phyloP scores from a whole-genome alignment of 30 jellyfish, hydroid and myxozoan species.

The Chrysaora quinquecirrha region DNA sequence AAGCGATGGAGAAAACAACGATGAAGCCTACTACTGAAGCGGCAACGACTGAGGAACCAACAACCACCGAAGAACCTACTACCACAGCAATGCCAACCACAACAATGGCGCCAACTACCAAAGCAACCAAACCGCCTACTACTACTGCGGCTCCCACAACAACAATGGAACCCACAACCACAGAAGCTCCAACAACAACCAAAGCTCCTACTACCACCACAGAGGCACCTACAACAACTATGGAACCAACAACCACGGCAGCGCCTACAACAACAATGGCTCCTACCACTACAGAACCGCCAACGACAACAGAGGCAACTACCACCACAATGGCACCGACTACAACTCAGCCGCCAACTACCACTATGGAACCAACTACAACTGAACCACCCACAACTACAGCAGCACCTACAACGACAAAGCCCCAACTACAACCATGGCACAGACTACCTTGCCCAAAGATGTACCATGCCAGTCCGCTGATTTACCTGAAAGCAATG shows the following conservation, averaged over 20 bases:
- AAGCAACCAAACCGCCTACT: constrained; percentile 3
- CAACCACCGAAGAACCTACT: constrained; percentile 27
- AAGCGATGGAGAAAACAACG: neutral
- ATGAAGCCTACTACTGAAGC: neutral
- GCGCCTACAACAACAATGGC: constrained; percentile 52
- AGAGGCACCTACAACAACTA: constrained; percentile 52
- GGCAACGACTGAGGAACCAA: constrained; percentile 15
- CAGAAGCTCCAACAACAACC: constrained; percentile 28
- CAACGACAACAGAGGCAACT: constrained; percentile 19
- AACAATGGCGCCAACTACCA: constrained; percentile 5
- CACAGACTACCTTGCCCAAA: constrained; percentile 59
- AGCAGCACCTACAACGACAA: constrained; percentile 56
- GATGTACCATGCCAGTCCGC: constrained; percentile 45
- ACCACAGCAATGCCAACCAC: constrained; percentile 34
- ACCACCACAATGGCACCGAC: constrained; percentile 51
- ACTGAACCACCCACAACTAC: constrained; percentile 56
- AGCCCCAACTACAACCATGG: constrained; percentile 64
- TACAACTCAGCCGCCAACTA: constrained; percentile 39
- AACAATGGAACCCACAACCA: constrained; percentile 25
- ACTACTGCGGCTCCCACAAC: constrained; percentile 30
- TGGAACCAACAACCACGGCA: constrained; percentile 47
- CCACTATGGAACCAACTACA: constrained; percentile 65
- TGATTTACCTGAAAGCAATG: constrained; percentile 40
- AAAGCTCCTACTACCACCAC: constrained; percentile 35
- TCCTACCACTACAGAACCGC: constrained; percentile 31